Evolutionary conservation across 2,113 vertebrate genomes (phyloP).

Genomic region (Ammodytes dubius): DNA sequence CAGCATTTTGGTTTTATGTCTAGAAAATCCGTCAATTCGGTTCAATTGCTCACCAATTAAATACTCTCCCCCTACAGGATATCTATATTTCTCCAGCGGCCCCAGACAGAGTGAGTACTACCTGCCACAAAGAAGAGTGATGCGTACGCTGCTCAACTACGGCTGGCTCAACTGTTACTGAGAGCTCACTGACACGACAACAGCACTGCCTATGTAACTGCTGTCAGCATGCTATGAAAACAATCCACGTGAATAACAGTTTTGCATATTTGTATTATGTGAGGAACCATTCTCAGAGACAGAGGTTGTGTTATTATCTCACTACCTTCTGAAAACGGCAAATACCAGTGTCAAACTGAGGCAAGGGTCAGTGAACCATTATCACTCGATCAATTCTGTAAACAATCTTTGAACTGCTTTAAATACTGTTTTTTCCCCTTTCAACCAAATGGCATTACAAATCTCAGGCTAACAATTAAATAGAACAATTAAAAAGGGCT

Average conservation of each 20-base stretch:
- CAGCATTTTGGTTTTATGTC: not conserved
- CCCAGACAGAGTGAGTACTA: slow-evolving; percentile 81
- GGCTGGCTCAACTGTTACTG: slow-evolving; percentile 83
- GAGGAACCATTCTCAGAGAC: not conserved
- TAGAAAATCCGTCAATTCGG: not conserved
- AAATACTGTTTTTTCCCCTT: not conserved
- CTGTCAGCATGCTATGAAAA: not conserved
- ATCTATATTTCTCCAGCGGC: slow-evolving; percentile 83
- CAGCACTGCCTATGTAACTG: not conserved
- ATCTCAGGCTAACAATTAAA: slow-evolving; percentile 8
- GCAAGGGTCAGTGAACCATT: slow-evolving; percentile 6
- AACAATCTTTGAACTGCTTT: slow-evolving; percentile 16
- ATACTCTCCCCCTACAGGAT: slow-evolving; percentile 66
- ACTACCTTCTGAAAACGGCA: not conserved
- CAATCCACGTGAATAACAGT: not conserved
- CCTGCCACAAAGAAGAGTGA: slow-evolving; percentile 48
- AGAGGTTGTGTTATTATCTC: not conserved
- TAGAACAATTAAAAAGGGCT: not conserved
- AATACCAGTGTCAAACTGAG: not conserved
- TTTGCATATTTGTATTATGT: not conserved
- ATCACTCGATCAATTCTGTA: slow-evolving; percentile 7
- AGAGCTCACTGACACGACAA: slow-evolving; percentile 6
- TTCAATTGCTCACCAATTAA: not conserved
- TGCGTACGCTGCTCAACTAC: slow-evolving; percentile 75
- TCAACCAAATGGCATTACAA: not conserved